phyloP scores from a whole-genome alignment of 2,113 vertebrate genomes.

The Perca schrenkii region DNA sequence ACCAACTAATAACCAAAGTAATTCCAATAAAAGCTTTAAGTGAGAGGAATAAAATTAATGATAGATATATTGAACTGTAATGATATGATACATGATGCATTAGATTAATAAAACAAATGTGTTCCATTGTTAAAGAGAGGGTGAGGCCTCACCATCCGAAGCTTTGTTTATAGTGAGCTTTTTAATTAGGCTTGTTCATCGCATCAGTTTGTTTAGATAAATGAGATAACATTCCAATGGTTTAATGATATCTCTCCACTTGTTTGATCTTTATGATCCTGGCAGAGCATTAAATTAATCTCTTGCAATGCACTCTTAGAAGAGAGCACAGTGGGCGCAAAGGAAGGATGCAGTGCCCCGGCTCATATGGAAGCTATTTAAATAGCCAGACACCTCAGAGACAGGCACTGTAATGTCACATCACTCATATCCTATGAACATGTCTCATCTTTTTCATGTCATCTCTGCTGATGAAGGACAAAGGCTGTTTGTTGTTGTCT shows the following conservation, averaged over 20 bases:
- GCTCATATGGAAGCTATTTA: slow-evolving; percentile 72
- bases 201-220: slow-evolving; percentile 99
- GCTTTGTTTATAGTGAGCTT: slow-evolving; percentile 95
- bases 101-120: slow-evolving; percentile 99
- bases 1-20: slow-evolving; percentile 99
- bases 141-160: slow-evolving; percentile 82
- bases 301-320: slow-evolving; percentile 87
- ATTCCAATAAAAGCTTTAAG: slow-evolving; percentile 99
- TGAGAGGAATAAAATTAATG: slow-evolving; percentile 99
- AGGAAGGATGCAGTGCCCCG: slow-evolving; percentile 61
- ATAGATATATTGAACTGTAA: slow-evolving; percentile 99
- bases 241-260: slow-evolving; percentile 96
- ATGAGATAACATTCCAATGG: slow-evolving; percentile 92
- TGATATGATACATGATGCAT: slow-evolving; percentile 99
- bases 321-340: slow-evolving; percentile 52
- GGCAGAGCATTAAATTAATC: slow-evolving; percentile 96
- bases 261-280: slow-evolving; percentile 97
- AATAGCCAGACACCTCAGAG: slow-evolving; percentile 71
- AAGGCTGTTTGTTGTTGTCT: slow-evolving; percentile 75
- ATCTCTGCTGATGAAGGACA: slow-evolving; percentile 78
- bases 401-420: slow-evolving; percentile 69
- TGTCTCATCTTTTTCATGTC: slow-evolving; percentile 70
- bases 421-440: slow-evolving; percentile 68
- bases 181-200: slow-evolving; percentile 97
- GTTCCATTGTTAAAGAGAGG: slow-evolving; percentile 90